Base-by-base conservation (phyloP, 2,113 vertebrate genomes). In the Petrocephalus zakoni region DNA sequence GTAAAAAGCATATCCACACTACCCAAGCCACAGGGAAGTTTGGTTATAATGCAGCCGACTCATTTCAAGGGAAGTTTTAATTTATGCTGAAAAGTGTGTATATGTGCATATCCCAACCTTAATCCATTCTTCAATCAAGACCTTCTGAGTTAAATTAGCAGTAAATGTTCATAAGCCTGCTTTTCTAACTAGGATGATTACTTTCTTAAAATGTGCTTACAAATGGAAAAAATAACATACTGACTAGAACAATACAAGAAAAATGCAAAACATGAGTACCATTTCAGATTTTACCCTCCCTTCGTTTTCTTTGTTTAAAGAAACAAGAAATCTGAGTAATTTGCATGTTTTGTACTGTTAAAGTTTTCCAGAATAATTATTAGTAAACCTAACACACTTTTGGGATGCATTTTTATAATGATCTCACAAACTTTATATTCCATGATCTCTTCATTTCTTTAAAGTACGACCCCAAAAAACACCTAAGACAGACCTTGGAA, bases 161-260 rank as follows among this genome's bases (percentile, higher is more conserved):
- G 10, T 29, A 85, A 85, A 42, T 42, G 13, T 53, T 53, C 52
- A 53, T 15, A 53, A 53, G 52, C 13, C 29, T 6, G 29, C 11
- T 75, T 34, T 37, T 72, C 64, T 34, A 72, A 84, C 21, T 42
- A 84, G 19, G 22, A 84, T 1, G 82, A 81, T 51, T 84, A 51
- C 82, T 51, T 84, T 46, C 42, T 84, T 85, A 84, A 42, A 49
- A n/a, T 82, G 6, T 46, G 42, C 78, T 49, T 83, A 83, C 42
- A n/a, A 84, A 68, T 29, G 15, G 21, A 84, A 84, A 84, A 49
- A 84, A 84, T 84, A 51, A 84, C 21, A 68, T n/a, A 21, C 82
- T 6, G 82, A 49, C 82, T 25, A 85, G 52, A 84, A 11, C 46
- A 78, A 78, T 78, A 85, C 2, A 84, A 47, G 0, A 29, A 85